Evolutionary conservation across 2,888 invertebrate genomes (phyloP).

Genomic region (Coleophora flavipennella): DNA sequence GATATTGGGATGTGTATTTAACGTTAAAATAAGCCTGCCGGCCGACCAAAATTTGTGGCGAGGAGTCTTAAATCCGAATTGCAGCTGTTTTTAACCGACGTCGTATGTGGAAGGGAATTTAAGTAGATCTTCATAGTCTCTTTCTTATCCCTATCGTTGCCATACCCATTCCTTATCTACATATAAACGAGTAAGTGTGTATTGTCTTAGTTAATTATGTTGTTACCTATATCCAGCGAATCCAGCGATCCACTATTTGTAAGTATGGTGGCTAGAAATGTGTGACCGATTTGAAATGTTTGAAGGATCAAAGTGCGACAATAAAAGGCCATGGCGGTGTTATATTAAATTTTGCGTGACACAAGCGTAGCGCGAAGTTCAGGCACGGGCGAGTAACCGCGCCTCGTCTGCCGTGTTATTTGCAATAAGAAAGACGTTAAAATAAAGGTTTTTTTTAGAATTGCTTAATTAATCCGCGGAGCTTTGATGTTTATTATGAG

Average conservation of each 20-base stretch:
- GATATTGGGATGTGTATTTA: conserved; percentile 67
- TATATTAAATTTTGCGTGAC: conserved; percentile 38
- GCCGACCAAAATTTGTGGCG: conserved; percentile 64
- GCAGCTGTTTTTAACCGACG: conserved; percentile 47
- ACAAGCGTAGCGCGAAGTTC: conserved; percentile 17
- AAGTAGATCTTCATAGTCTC: neutral
- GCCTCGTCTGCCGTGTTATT: no score
- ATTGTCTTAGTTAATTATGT: no score
- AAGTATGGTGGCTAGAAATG: no score
- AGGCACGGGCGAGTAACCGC: no score
- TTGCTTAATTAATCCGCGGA: conserved; percentile 48
- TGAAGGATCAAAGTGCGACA: conserved; percentile 7
- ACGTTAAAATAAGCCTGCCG: conserved; percentile 69
- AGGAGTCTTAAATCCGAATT: conserved; percentile 61
- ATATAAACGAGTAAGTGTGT: no score
- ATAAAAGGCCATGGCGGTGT: conserved; percentile 34
- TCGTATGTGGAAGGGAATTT: conserved; percentile 8
- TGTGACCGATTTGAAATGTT: no score
- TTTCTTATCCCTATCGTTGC: no score
- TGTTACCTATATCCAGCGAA: no score
- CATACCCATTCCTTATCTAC: no score
- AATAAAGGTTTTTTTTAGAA: conserved; percentile 13
- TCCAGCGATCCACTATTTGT: no score
- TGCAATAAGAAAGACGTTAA: no score
- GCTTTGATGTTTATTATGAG: conserved; percentile 47